Percentiles rank a stretch among this genome's conserved stretches.
These are phyloP conservation scores for Lasioglossum oenotherae DNA, from an alignment of 2,888 invertebrate species.

Conservation along the genomic window DNA sequence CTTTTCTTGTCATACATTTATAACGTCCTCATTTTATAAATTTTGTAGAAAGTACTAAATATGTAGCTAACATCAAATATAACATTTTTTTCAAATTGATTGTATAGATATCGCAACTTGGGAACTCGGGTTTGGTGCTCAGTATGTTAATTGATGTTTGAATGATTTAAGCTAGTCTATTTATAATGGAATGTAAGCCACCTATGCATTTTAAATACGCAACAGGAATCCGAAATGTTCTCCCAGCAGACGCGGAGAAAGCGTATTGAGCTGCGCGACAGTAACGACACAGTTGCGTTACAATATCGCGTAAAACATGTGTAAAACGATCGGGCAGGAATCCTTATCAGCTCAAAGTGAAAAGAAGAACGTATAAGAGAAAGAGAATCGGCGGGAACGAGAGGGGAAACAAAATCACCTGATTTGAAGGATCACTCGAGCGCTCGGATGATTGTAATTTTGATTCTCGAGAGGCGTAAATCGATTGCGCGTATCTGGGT, in stretches of 20 bases:
- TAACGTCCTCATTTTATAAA: no score
- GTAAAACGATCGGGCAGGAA: conserved; percentile 1
- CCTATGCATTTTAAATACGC: neutral
- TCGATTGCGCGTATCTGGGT: conserved; percentile 36
- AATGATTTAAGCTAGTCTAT: neutral
- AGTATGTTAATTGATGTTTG: neutral
- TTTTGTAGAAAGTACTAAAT: no score
- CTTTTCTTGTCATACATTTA: no score
- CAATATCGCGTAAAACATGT: conserved; percentile 12
- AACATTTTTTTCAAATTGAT: no score
- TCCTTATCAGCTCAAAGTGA: conserved; percentile 10
- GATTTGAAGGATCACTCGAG: conserved; percentile 54
- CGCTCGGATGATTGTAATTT: conserved; percentile 38
- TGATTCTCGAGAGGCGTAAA: conserved; percentile 39
- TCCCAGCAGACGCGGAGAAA: neutral
- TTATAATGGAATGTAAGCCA: no score
- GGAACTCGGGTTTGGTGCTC: neutral
- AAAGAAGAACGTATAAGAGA: neutral
- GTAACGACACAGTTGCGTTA: neutral
- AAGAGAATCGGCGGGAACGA: neutral
- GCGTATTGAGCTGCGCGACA: neutral
- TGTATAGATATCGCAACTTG: neutral
- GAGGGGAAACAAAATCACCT: conserved; percentile 25
- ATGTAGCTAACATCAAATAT: no score
- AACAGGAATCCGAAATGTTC: neutral